Evolutionary conservation across 1,140 invertebrate genomes (phyloP), one percentile per base, ranked within the genome.

Genomic region (Conopomorpha cramerella): DNA sequence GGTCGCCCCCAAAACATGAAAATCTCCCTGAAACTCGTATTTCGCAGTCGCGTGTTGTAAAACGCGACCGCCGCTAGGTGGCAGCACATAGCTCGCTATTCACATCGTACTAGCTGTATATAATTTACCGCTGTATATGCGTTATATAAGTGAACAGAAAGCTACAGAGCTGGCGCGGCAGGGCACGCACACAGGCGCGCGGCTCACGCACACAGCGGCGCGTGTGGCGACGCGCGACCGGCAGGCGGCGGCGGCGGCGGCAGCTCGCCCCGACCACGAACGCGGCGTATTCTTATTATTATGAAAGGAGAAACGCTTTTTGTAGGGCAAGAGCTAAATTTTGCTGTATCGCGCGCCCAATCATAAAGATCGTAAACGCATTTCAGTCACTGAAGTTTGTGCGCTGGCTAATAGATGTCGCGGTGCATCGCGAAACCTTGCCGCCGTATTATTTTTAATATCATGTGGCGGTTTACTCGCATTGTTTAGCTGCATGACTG

Each of bases 321-420:
- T 76, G 71, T 76, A 76, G 71, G 71, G 67, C 71, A 76, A 71
- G 65, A 72, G 72, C 71, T 76, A 76, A 76, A 76, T 72, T 66
- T n/a, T n/a, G 67, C 70, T 57, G 65, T 64, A 72, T 73, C 66
- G 68, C 67, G 41, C 52, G 52, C 56, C 52, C 56, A 60, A 71
- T 76, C 67, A 72, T 74, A 74, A 72, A 74, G 60, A 74, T 74
- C 52, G 62, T 72, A 63, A 68, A 73, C 60, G 61, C 59, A 65
- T 72, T 74, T 76, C 60, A 67, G 64, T 44, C 52, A 58, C 59
- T 65, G 65, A 68, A 76, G 71, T 76, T 72, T 66, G 55, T 50
- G 36, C 36, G 38, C 43, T 55, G 39, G 55, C 53, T 68, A 64
- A 71, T 68, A 76, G 71, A 76, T 76, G 71, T 76, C 71, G 71